Conservation (phyloP, 2,888 invertebrate genomes). For the Melanostoma scalare region DNA sequence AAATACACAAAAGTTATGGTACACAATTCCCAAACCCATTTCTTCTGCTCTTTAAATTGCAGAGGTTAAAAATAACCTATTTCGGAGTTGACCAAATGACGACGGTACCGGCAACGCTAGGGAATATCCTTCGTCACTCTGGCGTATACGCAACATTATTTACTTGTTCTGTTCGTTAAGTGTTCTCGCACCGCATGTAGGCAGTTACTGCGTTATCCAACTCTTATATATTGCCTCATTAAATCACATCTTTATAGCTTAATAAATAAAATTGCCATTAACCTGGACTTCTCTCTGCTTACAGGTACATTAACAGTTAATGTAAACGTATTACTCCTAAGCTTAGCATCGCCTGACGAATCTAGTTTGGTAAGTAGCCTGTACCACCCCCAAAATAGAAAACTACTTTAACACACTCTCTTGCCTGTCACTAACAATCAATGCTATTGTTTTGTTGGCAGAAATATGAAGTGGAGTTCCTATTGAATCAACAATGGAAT, state of each 20-base stretch:
- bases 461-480: conserved; percentile 98
- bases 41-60: too few relatives aligned
- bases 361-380: conserved; percentile 93
- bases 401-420: background rate
- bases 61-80: too few relatives aligned
- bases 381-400: background rate
- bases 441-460: conserved; percentile 77
- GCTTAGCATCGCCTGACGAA: conserved; percentile 97
- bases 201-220: conserved; percentile 35
- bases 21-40: too few relatives aligned
- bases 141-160: conserved; percentile 32
- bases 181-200: conserved; percentile 56
- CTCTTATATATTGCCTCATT: conserved; percentile 62
- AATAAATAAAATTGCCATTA: conserved; percentile 51
- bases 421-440: background rate
- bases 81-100: too few relatives aligned
- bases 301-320: conserved; percentile 95
- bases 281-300: conserved; percentile 81
- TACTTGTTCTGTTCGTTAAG: conserved; percentile 25
- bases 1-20: too few relatives aligned
- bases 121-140: conserved; percentile 6
- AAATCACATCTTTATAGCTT: conserved; percentile 54
- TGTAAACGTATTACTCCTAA: conserved; percentile 95
- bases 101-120: too few relatives aligned
- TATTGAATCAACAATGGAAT: conserved; percentile 96